Evolutionary conservation across 92 coral and sea anemone species (phyloP).

Genomic region (Chrysogorgia sp.): DNA sequence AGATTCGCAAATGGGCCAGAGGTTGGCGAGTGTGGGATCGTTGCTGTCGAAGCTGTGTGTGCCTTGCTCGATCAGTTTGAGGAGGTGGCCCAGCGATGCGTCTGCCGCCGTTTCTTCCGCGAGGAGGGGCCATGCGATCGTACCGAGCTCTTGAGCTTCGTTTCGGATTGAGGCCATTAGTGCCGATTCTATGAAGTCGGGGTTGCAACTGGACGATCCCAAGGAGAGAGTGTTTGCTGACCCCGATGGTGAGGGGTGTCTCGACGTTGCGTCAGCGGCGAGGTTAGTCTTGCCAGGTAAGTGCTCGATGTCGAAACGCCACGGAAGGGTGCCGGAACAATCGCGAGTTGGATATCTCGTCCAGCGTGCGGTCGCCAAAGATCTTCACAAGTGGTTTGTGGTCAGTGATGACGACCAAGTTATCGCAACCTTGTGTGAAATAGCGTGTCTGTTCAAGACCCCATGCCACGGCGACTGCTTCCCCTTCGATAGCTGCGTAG

Average conservation of each 20-base stretch:
- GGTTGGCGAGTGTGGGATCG: conserved; percentile 45
- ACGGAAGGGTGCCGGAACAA: conserved; percentile 69
- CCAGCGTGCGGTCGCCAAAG: conserved; percentile 61
- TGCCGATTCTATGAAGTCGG: conserved; percentile 59
- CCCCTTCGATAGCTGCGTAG: conserved; percentile 52
- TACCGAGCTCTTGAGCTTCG: conserved; percentile 51
- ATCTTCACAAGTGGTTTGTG: conserved; percentile 57
- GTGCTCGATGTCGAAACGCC: conserved; percentile 71
- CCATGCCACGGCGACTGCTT: conserved; percentile 52
- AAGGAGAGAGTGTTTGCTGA: conserved; percentile 46
- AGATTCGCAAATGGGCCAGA: conserved; percentile 63
- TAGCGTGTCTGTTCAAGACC: conserved; percentile 56
- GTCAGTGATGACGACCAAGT: conserved; percentile 45
- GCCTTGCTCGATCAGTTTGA: conserved; percentile 56
- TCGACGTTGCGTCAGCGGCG: too few species aligned
- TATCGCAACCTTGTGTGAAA: conserved; percentile 62
- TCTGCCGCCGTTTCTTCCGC: conserved; percentile 62
- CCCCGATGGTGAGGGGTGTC: conserved; percentile 69
- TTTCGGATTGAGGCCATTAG: conserved; percentile 56
- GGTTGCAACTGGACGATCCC: conserved; percentile 53
- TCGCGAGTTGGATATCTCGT: conserved; percentile 62
- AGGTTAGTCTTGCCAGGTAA: conserved; percentile 68
- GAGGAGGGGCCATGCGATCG: conserved; percentile 44
- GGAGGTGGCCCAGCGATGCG: conserved; percentile 45
- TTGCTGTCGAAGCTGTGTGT: conserved; percentile 15